Conservation (phyloP, 2,797 vertebrate species). For the Micrastur ruficollis region DNA sequence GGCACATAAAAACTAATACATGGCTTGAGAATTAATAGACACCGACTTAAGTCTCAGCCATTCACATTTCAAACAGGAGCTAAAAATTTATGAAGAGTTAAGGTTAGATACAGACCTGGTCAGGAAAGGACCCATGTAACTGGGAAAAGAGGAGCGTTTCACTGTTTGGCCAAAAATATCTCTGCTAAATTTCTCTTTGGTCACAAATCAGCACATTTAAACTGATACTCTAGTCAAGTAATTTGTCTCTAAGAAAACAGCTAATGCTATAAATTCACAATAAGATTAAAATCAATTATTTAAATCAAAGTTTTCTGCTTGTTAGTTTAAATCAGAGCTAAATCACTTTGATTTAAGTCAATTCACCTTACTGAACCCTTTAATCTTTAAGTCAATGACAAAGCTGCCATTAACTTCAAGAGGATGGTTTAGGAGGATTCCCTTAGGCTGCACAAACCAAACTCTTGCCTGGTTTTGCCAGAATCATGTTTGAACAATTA, state of each 20-base stretch:
- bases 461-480: background rate
- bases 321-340: constrained; percentile 19
- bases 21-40: background rate
- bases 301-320: constrained; percentile 39
- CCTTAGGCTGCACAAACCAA: background rate
- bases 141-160: background rate
- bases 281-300: constrained; percentile 51
- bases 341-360: constrained; percentile 20
- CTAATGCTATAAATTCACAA: constrained; percentile 11
- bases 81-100: background rate
- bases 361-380: constrained; percentile 12
- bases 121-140: background rate
- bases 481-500: background rate
- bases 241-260: background rate
- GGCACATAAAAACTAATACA: background rate
- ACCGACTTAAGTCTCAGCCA: background rate
- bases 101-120: rapidly evolving
- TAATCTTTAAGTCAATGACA: constrained; percentile 33
- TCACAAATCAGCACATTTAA: background rate
- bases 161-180: background rate
- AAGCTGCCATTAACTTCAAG: background rate
- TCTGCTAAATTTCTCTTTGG: background rate
- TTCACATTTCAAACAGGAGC: background rate
- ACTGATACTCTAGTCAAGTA: background rate
- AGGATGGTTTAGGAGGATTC: background rate